Evolutionary conservation across 92 coral and sea anemone genomes (phyloP).

Genomic region (Phenganax marumi): DNA sequence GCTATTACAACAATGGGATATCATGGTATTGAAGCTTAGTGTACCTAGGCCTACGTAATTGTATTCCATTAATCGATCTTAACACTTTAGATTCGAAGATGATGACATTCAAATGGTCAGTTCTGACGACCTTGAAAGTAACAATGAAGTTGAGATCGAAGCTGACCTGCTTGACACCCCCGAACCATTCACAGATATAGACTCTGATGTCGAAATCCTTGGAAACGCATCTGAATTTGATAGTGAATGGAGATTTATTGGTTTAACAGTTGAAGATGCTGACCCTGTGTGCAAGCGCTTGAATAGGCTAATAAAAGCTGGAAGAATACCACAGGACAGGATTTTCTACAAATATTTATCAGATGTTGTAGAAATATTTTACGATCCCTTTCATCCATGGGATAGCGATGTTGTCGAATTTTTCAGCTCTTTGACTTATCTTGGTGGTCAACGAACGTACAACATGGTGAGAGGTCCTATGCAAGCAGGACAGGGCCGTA

Average conservation of each 20-base stretch:
- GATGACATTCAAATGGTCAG: constrained; percentile 11
- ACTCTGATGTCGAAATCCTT: constrained; percentile 13
- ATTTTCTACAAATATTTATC: constrained; percentile 40
- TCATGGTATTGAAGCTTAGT: background rate
- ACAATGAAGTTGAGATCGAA: background rate
- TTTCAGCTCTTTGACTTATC: constrained; percentile 45
- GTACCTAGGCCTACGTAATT: background rate
- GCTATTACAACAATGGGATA: background rate
- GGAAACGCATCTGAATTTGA: constrained; percentile 23
- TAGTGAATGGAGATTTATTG: constrained; percentile 42
- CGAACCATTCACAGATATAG: constrained; percentile 10
- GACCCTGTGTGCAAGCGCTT: constrained; percentile 44
- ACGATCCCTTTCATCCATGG: constrained; percentile 46
- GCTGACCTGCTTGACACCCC: constrained; percentile 14
- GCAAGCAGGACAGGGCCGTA: constrained; percentile 33
- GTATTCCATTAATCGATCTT: background rate
- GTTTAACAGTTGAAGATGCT: constrained; percentile 47
- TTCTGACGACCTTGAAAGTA: constrained; percentile 8
- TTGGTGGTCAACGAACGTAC: constrained; percentile 51
- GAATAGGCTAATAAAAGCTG: constrained; percentile 31
- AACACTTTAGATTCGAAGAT: background rate
- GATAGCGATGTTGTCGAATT: constrained; percentile 47
- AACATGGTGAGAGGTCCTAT: constrained; percentile 52
- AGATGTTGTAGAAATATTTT: constrained; percentile 35
- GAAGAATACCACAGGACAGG: constrained; percentile 31